Conservation (phyloP, 2,888 invertebrate species). For the Catocala fraxini region DNA sequence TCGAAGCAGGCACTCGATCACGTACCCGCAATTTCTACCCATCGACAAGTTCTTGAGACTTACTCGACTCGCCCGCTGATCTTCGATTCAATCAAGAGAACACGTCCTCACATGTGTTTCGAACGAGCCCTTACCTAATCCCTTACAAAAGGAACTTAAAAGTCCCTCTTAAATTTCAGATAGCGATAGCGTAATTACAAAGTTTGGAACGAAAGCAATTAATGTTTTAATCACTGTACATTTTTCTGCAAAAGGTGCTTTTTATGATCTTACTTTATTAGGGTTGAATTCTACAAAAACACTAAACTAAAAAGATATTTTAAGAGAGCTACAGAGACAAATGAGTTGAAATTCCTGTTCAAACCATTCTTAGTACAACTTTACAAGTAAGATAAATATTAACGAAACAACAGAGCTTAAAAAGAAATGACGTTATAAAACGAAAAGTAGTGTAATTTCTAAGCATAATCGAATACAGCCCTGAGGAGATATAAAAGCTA, state of each 20-base stretch:
- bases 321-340: constrained; percentile 14
- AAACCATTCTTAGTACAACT: constrained; percentile 18
- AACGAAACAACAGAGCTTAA: neutral
- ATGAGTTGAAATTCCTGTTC: constrained; percentile 19
- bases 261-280: constrained; percentile 40
- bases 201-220: constrained; percentile 32
- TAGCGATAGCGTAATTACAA: constrained; percentile 24
- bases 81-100: constrained; percentile 52
- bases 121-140: constrained; percentile 29
- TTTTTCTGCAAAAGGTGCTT: constrained; percentile 38
- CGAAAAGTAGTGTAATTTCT: neutral
- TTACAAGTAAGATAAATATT: constrained; percentile 1
- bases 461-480: neutral
- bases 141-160: constrained; percentile 16
- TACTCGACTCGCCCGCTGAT: constrained; percentile 47
- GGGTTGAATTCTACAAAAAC: constrained; percentile 28
- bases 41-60: constrained; percentile 53
- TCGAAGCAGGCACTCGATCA: constrained; percentile 62
- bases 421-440: constrained; percentile 7
- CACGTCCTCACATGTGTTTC: constrained; percentile 40
- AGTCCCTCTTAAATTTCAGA: constrained; percentile 20
- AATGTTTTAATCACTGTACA: constrained; percentile 33
- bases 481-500: constrained; percentile 13
- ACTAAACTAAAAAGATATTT: constrained; percentile 28
- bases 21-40: constrained; percentile 63